Conservation (phyloP, 2,113 vertebrate species). For the Malaclemys terrapin region DNA sequence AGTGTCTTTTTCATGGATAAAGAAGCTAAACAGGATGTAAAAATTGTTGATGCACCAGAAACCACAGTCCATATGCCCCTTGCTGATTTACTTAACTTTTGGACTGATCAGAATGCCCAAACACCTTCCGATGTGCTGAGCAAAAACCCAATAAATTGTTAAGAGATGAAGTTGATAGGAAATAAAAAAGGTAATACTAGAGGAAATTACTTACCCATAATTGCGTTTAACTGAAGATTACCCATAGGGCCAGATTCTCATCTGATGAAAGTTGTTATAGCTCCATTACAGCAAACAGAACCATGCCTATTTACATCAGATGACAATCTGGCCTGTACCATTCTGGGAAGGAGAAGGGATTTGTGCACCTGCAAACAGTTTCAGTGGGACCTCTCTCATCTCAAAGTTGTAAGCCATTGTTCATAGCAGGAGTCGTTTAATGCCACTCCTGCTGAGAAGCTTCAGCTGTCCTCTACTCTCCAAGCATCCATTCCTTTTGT, state of each 20-base stretch:
- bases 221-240: background rate
- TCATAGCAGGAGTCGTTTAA: slow-evolving; percentile 45
- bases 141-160: background rate
- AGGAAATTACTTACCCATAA: background rate
- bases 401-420: slow-evolving; percentile 6
- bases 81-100: background rate
- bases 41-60: background rate
- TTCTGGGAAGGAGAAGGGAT: slow-evolving; percentile 14
- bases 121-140: background rate
- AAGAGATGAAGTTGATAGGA: background rate
- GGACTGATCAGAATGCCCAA: background rate
- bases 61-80: background rate
- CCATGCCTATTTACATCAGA: background rate
- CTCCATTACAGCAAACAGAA: background rate
- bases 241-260: background rate
- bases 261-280: background rate
- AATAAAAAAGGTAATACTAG: background rate
- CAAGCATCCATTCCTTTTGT: background rate
- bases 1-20: background rate
- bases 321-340: background rate
- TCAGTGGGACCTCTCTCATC: background rate
- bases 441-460: slow-evolving; percentile 51
- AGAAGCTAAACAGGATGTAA: background rate
- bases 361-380: slow-evolving; percentile 52
- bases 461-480: slow-evolving; percentile 32